Conservation (phyloP, 2,888 invertebrate species). For the Xanthia icteritia region DNA sequence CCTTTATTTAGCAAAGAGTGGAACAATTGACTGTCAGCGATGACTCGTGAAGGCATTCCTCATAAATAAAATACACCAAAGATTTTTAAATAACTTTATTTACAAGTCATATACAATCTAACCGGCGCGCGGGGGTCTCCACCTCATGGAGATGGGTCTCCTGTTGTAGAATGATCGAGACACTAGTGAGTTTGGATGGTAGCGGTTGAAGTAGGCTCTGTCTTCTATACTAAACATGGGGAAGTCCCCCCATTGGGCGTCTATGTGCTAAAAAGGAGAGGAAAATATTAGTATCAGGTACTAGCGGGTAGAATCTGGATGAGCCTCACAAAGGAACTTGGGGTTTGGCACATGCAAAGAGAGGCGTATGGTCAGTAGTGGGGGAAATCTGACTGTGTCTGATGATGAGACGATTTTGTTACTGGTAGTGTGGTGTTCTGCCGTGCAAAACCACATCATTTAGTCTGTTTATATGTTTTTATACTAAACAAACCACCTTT, state of each 20-base stretch:
- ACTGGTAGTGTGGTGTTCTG: no score
- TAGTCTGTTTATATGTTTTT: no score
- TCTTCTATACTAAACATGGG: constrained; percentile 20
- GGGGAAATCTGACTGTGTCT: no score
- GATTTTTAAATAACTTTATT: constrained; percentile 2
- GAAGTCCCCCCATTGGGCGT: background rate
- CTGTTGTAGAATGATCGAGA: constrained; percentile 1
- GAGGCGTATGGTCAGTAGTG: no score
- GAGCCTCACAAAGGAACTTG: no score
- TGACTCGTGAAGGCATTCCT: no score
- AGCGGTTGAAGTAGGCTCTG: background rate
- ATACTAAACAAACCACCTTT: no score
- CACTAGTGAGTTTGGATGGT: fast-evolving
- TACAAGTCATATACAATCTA: background rate
- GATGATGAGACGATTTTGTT: no score
- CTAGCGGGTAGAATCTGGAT: background rate
- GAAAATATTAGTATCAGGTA: background rate
- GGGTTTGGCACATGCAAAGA: no score
- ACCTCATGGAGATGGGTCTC: background rate
- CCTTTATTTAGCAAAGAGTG: background rate
- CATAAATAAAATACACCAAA: background rate
- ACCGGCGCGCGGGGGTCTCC: background rate
- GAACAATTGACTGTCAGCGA: background rate
- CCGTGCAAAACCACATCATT: no score
- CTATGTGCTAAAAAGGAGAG: constrained; percentile 3